Base-by-base conservation (phyloP, 2,113 vertebrate species). In the Chaetodon trifascialis region DNA sequence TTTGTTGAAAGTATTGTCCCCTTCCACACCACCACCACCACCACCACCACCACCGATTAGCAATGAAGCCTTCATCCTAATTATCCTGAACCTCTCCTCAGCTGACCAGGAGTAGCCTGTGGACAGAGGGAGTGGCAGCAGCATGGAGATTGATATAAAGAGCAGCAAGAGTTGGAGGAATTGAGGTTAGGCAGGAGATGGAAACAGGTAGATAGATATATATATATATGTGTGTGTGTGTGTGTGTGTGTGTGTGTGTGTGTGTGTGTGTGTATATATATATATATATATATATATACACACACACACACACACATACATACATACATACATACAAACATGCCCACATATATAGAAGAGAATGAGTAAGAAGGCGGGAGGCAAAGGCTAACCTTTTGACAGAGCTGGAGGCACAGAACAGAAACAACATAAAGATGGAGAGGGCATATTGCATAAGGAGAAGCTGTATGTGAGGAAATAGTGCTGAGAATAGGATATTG, bases 361-460 rank as follows among this genome's bases (percentile, higher is more conserved):
- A 44, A 44, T 11, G 42, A 69, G 44, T 67, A 77, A 79, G 67
- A 82, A 60, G 46, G 82, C 80, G 30, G 66, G 73, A 83, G 66
- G 83, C 49, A 88, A 87, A 88, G 73, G 65, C 72, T 82, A 81
- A 90, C 73, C 82, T 82, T 84, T 87, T 79, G 68, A 85, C 89
- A 80, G 65, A 84, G 80, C 77, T 79, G 36, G 36, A 84, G 78
- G 82, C 74, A 67, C 0, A 7, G 72, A 66, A 87, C 62, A 60
- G 54, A 77, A 84, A 80, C 46, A 85, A 56, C 67, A 71, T 67
- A 77, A 81, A 77, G 51, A 80, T 76, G 58, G 55, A 74, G 76
- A 66, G 30, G 21, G 54, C 42, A 59, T 74, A 74, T 83, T 55
- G 51, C 63, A 68, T 62, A 21, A 78, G 65, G 12, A 68, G 44